phyloP scores from a whole-genome alignment of 2,113 vertebrate genomes.

The Oreochromis aureus region DNA sequence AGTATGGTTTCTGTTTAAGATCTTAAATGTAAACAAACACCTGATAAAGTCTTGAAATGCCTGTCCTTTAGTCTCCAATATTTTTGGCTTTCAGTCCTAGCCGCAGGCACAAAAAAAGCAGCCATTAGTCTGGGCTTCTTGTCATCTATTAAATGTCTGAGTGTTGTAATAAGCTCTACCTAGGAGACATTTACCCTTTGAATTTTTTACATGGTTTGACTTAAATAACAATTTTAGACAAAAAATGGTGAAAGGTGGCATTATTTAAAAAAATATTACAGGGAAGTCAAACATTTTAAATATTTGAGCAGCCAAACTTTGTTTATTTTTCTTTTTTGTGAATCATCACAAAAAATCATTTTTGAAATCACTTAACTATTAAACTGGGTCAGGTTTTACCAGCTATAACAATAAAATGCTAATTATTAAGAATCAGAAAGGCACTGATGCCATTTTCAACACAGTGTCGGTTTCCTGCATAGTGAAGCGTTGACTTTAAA shows the following conservation, averaged over 20 bases:
- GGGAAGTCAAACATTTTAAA: background rate
- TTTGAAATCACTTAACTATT: background rate
- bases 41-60: background rate
- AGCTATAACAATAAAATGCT: background rate
- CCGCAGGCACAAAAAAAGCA: background rate
- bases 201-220: background rate
- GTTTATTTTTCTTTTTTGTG: background rate
- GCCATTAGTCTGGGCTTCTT: background rate
- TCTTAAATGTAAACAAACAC: background rate
- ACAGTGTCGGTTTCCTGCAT: background rate
- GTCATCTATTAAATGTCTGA: background rate
- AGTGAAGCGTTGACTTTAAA: background rate
- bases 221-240: background rate
- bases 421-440: background rate
- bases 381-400: background rate
- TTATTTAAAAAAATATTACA: background rate
- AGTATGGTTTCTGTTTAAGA: background rate
- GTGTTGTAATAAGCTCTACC: background rate
- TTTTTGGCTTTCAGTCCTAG: background rate
- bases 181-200: background rate
- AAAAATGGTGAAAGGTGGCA: background rate
- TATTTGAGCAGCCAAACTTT: background rate
- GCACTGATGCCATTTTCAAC: background rate
- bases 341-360: background rate
- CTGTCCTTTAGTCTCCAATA: background rate